These are phyloP conservation scores for Beris morrisii DNA, from an alignment of 2,888 invertebrate species.

Conservation along the genomic window DNA sequence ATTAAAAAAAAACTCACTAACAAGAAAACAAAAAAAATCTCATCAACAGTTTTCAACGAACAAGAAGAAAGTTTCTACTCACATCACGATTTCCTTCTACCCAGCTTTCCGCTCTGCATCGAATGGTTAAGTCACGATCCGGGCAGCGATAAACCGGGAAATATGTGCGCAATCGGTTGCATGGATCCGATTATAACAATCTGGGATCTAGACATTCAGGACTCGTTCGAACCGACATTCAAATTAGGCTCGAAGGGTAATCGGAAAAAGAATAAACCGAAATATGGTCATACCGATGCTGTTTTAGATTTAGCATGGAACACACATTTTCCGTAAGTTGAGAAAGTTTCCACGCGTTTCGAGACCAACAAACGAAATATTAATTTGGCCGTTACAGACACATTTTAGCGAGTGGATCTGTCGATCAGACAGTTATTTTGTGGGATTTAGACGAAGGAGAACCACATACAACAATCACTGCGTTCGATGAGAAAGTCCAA, in stretches of 20 bases:
- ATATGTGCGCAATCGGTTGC: conserved; percentile 88
- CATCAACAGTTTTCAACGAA: conserved; percentile 78
- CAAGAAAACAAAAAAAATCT: conserved; percentile 11
- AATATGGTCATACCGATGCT: conserved; percentile 83
- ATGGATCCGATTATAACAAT: conserved; percentile 92
- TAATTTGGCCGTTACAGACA: conserved; percentile 62
- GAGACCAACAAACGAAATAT: too few species aligned
- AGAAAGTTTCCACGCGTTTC: not conserved
- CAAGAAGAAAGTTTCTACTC: conserved; percentile 86
- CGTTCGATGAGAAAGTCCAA: conserved; percentile 84
- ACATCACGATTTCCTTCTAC: conserved; percentile 89
- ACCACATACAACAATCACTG: conserved; percentile 72
- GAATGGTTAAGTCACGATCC: conserved; percentile 93
- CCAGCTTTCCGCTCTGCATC: conserved; percentile 86
- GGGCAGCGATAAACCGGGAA: conserved; percentile 69
- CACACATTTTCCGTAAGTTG: conserved; percentile 65
- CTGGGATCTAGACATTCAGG: conserved; percentile 96
- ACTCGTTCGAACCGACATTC: conserved; percentile 85
- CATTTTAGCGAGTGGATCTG: conserved; percentile 90
- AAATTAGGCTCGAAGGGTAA: conserved; percentile 74
- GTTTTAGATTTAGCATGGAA: conserved; percentile 94
- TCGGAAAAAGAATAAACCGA: conserved; percentile 71
- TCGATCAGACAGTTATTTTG: conserved; percentile 80
- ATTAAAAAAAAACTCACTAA: not conserved
- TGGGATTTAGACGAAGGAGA: conserved; percentile 89